Conservation (phyloP, 2,888 invertebrate genomes). For the Tetrapedia diversipes region DNA sequence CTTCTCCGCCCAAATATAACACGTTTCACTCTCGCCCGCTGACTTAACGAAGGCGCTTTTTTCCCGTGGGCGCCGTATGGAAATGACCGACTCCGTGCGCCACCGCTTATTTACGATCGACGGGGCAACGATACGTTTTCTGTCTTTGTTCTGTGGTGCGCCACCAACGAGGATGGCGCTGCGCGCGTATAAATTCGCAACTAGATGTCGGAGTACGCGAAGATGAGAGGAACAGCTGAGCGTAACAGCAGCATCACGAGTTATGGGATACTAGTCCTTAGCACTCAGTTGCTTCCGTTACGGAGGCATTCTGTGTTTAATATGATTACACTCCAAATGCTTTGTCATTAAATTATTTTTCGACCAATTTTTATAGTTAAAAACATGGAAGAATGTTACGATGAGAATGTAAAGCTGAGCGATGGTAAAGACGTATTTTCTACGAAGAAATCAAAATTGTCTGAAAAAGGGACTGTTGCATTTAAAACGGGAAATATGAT, state of each 20-base stretch:
- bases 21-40: slow-evolving; percentile 1
- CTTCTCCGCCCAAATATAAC: slow-evolving; percentile 33
- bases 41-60: slow-evolving; percentile 19
- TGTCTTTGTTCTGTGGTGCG: neutral
- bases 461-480: too few species aligned
- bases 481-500: too few species aligned
- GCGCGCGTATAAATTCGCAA: slow-evolving; percentile 20
- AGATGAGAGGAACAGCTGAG: slow-evolving; percentile 25
- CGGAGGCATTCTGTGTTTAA: too few species aligned
- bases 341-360: too few species aligned
- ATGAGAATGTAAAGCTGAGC: too few species aligned
- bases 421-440: too few species aligned
- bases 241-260: slow-evolving; percentile 3
- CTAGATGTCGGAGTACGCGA: slow-evolving; percentile 2
- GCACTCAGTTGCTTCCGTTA: too few species aligned
- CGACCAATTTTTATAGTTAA: too few species aligned
- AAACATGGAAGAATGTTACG: too few species aligned
- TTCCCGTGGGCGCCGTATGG: slow-evolving; percentile 2
- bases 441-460: too few species aligned
- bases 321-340: too few species aligned
- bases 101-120: slow-evolving; percentile 35
- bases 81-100: slow-evolving; percentile 9
- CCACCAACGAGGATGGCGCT: neutral
- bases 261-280: too few species aligned
- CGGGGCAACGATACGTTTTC: neutral